phyloP scores from a whole-genome alignment of 2,113 vertebrate species.

The Lipotes vexillifer region DNA sequence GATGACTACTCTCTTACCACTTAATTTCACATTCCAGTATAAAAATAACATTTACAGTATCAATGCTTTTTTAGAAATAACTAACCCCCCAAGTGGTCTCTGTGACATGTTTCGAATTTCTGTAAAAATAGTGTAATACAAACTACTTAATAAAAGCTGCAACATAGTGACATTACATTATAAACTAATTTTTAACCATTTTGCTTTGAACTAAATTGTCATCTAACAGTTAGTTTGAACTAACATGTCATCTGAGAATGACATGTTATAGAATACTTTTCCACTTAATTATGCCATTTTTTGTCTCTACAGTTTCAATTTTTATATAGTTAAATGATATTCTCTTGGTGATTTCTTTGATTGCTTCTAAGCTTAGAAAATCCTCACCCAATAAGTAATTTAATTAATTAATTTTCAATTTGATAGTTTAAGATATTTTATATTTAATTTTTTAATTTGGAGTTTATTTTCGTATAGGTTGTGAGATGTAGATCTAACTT shows the following conservation, averaged over 20 bases:
- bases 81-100: neutral
- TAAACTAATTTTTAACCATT: slow-evolving; percentile 5
- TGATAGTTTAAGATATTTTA: neutral
- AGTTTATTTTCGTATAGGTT: slow-evolving; percentile 13
- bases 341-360: neutral
- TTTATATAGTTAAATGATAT: neutral
- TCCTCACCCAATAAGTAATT: neutral
- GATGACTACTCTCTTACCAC: neutral
- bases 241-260: neutral
- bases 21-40: neutral
- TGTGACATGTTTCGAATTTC: slow-evolving; percentile 1
- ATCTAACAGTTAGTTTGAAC: neutral
- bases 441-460: neutral
- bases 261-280: neutral
- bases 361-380: slow-evolving; percentile 25
- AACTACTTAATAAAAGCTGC: neutral
- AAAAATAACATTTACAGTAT: neutral
- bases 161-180: neutral
- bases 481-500: neutral
- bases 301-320: too few species aligned
- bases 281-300: neutral
- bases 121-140: neutral
- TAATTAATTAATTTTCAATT: neutral
- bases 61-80: neutral
- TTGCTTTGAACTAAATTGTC: neutral